phyloP scores from a whole-genome alignment of 2,797 vertebrate species.

The Karalla daura region DNA sequence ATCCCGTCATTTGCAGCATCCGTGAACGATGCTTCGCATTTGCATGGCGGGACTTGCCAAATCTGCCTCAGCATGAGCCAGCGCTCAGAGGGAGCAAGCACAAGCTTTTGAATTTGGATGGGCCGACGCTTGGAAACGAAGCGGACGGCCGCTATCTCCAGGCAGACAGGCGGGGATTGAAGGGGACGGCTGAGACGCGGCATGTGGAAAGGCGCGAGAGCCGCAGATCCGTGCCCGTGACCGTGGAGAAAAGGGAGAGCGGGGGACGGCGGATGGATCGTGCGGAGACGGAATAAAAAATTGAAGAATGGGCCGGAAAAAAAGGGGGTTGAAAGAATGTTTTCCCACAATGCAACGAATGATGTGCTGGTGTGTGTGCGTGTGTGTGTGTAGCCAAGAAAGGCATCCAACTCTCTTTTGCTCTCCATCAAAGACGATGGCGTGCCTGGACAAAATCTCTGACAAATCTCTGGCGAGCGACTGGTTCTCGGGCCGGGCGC shows the following conservation, averaged over 20 bases:
- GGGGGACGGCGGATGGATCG: constrained; percentile 43
- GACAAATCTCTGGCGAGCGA: not conserved
- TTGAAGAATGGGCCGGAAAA: constrained; percentile 57
- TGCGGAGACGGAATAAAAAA: constrained; percentile 56
- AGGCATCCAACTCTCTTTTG: no score
- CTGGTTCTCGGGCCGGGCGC: not conserved
- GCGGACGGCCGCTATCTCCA: constrained; percentile 59
- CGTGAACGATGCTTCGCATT: constrained; percentile 62
- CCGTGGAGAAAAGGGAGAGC: not conserved
- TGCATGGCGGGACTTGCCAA: constrained; percentile 62
- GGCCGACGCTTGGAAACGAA: constrained; percentile 65
- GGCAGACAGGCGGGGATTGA: constrained; percentile 52
- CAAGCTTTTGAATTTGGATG: constrained; percentile 71
- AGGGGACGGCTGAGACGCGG: constrained; percentile 25
- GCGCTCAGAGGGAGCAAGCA: constrained; percentile 63
- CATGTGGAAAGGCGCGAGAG: constrained; percentile 42
- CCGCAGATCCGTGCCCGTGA: constrained; percentile 34
- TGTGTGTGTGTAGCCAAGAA: no score
- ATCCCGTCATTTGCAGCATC: constrained; percentile 54
- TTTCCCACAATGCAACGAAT: constrained; percentile 43
- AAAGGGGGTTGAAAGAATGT: constrained; percentile 49
- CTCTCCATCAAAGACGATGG: constrained; percentile 27
- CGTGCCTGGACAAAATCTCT: constrained; percentile 17
- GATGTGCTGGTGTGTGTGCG: constrained; percentile 34
- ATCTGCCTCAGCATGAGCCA: constrained; percentile 41